A percentile compares a stretch with the other conserved stretches of the same genome.
Evolutionary conservation across 2,113 vertebrate species (phyloP).

Genomic region (Gasterosteus aculeatus): DNA sequence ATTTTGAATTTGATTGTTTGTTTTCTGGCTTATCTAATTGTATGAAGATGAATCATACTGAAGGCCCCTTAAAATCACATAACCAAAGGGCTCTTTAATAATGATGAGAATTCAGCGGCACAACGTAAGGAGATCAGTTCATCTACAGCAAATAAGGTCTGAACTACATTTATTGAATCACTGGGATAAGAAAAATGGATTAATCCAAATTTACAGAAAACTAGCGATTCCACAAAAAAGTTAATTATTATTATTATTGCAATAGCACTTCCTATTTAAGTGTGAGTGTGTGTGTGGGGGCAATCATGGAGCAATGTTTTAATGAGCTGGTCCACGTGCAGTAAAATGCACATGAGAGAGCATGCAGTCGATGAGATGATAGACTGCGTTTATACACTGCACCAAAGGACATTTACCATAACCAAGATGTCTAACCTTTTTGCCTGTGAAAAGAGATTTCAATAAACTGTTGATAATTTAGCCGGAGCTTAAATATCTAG

Average conservation of each 20-base stretch:
- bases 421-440: background rate
- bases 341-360: background rate
- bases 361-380: background rate
- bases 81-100: constrained; percentile 6
- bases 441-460: background rate
- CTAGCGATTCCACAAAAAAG: constrained; percentile 17
- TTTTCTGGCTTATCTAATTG: constrained; percentile 9
- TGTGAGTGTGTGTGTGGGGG: background rate
- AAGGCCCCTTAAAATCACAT: constrained; percentile 3
- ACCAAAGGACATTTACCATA: background rate
- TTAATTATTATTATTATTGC: background rate
- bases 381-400: too few relatives aligned
- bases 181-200: background rate
- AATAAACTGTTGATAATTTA: background rate
- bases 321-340: background rate
- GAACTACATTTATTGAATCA: constrained; percentile 7
- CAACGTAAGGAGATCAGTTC: constrained; percentile 11
- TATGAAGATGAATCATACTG: constrained; percentile 5
- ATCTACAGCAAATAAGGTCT: constrained; percentile 9
- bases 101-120: constrained; percentile 16
- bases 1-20: constrained; percentile 19
- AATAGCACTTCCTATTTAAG: background rate
- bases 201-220: background rate
- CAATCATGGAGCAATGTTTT: background rate
- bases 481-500: background rate